phyloP scores from a whole-genome alignment of 2,888 invertebrate genomes.

The Mesoligia furuncula region DNA sequence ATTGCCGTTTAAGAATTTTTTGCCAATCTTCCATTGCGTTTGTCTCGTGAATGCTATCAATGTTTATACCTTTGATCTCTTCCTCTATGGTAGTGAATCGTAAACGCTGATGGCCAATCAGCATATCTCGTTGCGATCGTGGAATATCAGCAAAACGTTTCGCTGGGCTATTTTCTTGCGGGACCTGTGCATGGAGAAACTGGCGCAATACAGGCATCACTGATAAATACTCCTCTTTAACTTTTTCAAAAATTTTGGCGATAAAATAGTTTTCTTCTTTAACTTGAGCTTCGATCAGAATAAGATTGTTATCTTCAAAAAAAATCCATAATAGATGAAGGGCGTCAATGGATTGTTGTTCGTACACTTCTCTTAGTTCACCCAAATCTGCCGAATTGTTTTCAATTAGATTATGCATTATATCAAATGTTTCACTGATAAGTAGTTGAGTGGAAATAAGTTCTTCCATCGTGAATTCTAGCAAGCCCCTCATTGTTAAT shows the following conservation, averaged over 20 bases:
- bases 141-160: background rate
- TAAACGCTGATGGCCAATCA: slow-evolving; percentile 11
- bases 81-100: slow-evolving; percentile 11
- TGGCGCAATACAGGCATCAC: slow-evolving; percentile 4
- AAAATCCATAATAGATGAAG: slow-evolving; percentile 27
- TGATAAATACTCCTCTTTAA: slow-evolving; percentile 15
- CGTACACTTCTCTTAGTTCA: slow-evolving; percentile 1
- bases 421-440: slow-evolving; percentile 30
- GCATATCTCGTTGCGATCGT: background rate
- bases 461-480: slow-evolving; percentile 29
- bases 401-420: slow-evolving; percentile 7
- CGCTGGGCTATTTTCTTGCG: background rate
- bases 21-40: slow-evolving; percentile 27
- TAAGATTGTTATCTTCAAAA: slow-evolving; percentile 31
- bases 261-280: slow-evolving; percentile 35
- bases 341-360: background rate
- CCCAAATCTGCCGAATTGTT: slow-evolving; percentile 4
- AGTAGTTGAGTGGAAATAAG: slow-evolving; percentile 34
- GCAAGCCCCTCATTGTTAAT: slow-evolving; percentile 30
- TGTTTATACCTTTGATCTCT: slow-evolving; percentile 16
- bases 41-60: background rate
- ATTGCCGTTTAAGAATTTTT: slow-evolving; percentile 12
- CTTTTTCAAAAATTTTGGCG: slow-evolving; percentile 4
- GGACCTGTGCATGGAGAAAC: background rate
- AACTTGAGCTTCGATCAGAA: slow-evolving; percentile 9